Base-by-base conservation (phyloP, 2,888 invertebrate genomes). In the Perizoma affinitatum region DNA sequence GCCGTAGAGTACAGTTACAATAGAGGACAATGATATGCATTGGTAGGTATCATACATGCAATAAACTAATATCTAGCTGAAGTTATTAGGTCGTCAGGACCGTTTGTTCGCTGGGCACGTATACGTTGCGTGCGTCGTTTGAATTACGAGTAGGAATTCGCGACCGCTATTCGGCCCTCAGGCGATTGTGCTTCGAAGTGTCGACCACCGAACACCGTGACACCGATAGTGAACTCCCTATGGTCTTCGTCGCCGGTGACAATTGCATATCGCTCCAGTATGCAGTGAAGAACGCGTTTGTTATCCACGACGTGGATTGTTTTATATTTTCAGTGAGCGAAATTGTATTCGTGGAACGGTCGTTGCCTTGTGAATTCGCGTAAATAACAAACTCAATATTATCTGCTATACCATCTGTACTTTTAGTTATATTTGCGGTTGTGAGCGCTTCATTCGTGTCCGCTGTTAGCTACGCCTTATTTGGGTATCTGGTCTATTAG, bases 81-180 rank as follows among this genome's bases (percentile, higher is more conserved):
- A 81, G 81, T 88, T 90, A 90, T 88, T 88, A 82, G 91, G 91
- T 88, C 91, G 81, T 65, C 75, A 74, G 83, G 81, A 84, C 88
- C 84, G 88, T 90, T 90, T 81, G 87, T 84, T 78, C 74, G 75
- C 78, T 73, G 80, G 72, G 76, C 91, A 90, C 90, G 90, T 90
- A 89, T 82, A 77, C 72, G 72, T 75, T 78, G 78, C 81, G 82
- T 83, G 83, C 79, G 82, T 84, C 76, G 86, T 86, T 86, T 83
- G 87, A 88, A 89, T 90, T 90, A 91, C 90, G 90, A 90, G 87
- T 80, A 86, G 91, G 92, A 89, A 91, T 92, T 88, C 73, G 90
- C 85, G 86, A 88, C 92, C 92, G 92, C 92, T 92, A 92, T 86
- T 86, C 83, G 88, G 88, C 84, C 88, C 88, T 85, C 80, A 73